phyloP scores from a whole-genome alignment of 2,113 vertebrate genomes.

The Mohoua ochrocephala region DNA sequence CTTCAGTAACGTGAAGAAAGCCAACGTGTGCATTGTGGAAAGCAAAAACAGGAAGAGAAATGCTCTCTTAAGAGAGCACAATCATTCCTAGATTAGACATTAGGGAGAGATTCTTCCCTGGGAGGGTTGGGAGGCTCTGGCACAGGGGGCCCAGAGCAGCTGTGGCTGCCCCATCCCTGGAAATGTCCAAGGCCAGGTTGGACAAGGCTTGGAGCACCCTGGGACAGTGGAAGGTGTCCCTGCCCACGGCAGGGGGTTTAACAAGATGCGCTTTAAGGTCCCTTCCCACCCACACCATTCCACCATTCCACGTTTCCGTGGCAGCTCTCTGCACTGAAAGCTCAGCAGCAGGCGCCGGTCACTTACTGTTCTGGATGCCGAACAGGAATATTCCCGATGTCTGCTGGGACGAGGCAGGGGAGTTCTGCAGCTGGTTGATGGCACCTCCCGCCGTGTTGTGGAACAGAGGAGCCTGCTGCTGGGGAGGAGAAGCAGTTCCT shows the following conservation, averaged over 20 bases:
- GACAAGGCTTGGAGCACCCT: fast-evolving
- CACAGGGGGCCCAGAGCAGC: background rate
- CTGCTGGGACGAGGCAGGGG: slow-evolving; percentile 82
- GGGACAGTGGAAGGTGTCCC: background rate
- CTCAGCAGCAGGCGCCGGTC: background rate
- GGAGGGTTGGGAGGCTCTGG: fast-evolving
- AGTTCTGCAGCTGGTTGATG: slow-evolving; percentile 83
- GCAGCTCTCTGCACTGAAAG: background rate
- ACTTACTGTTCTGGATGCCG: slow-evolving; percentile 93
- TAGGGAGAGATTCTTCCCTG: background rate
- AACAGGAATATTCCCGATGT: slow-evolving; percentile 92
- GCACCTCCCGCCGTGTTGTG: slow-evolving; percentile 81
- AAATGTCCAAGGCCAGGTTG: fast-evolving
- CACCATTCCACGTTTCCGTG: background rate
- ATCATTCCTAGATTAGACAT: background rate
- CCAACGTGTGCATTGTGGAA: background rate
- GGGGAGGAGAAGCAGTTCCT: slow-evolving; percentile 82
- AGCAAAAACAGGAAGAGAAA: background rate
- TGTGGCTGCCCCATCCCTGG: background rate
- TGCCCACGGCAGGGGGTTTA: background rate
- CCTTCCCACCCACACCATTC: background rate
- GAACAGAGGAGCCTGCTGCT: slow-evolving; percentile 86
- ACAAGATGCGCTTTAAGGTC: fast-evolving
- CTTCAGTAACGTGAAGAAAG: background rate
- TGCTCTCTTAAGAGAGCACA: background rate